phyloP scores from a whole-genome alignment of 2,113 vertebrate species.

The Oostethus manadensis region DNA sequence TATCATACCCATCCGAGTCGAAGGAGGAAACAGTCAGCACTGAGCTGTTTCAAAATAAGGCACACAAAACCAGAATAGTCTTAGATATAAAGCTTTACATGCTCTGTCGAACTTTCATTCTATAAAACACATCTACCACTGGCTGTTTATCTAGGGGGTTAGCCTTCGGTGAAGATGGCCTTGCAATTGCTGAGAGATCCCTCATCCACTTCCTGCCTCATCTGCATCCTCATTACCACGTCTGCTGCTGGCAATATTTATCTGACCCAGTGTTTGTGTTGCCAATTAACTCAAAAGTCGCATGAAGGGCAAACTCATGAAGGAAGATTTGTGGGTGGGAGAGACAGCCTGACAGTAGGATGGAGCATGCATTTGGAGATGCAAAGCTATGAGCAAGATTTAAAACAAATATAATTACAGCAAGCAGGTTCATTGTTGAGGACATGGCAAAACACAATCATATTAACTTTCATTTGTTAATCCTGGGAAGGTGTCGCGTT shows the following conservation, averaged over 20 bases:
- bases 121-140: background rate
- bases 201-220: slow-evolving; percentile 24
- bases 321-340: slow-evolving; percentile 27
- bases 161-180: slow-evolving; percentile 4
- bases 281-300: slow-evolving; percentile 53
- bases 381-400: slow-evolving; percentile 14
- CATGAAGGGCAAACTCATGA: slow-evolving; percentile 44
- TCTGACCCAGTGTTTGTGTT: slow-evolving; percentile 39
- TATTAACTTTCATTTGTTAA: slow-evolving; percentile 17
- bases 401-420: slow-evolving; percentile 37
- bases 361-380: slow-evolving; percentile 30
- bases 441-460: slow-evolving; percentile 20
- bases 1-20: slow-evolving; percentile 43
- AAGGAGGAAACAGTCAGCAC: slow-evolving; percentile 20
- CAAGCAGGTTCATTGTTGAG: slow-evolving; percentile 12
- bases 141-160: background rate
- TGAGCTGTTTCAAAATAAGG: slow-evolving; percentile 17
- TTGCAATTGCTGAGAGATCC: slow-evolving; percentile 22
- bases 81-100: slow-evolving; percentile 14
- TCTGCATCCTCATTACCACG: slow-evolving; percentile 42
- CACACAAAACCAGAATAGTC: slow-evolving; percentile 22
- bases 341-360: slow-evolving; percentile 8
- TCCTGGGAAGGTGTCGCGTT: slow-evolving; percentile 14
- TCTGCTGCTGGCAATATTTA: slow-evolving; percentile 36
- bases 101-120: background rate